Evolutionary conservation across 1,140 invertebrate species (phyloP).

Genomic region (Trialeurodes vaporariorum): DNA sequence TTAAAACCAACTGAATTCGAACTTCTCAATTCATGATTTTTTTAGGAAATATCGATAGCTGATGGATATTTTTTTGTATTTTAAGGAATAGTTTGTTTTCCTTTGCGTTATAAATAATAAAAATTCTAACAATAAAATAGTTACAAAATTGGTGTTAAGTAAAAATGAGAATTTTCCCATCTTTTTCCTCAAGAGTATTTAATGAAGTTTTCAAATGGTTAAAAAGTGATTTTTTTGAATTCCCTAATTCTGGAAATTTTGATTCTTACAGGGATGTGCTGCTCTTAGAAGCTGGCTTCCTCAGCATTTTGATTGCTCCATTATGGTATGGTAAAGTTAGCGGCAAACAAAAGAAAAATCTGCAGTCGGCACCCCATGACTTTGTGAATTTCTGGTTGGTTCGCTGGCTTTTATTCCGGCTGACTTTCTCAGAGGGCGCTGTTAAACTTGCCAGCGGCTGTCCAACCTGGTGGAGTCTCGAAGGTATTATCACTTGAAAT

Average conservation of each 20-base stretch:
- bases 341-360: constrained; percentile 26
- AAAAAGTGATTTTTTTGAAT: not conserved
- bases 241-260: not conserved
- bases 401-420: constrained; percentile 63
- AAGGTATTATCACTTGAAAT: too few relatives aligned
- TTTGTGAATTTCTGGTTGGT: constrained; percentile 56
- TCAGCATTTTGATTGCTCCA: constrained; percentile 60
- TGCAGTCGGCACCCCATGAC: constrained; percentile 36
- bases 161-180: not conserved
- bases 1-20: too few relatives aligned
- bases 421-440: constrained; percentile 63
- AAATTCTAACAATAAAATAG: too few relatives aligned
- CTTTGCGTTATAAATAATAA: too few relatives aligned
- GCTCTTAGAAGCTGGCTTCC: constrained; percentile 61
- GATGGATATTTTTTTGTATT: too few relatives aligned
- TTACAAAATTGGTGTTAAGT: too few relatives aligned
- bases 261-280: constrained; percentile 54
- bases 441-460: constrained; percentile 64
- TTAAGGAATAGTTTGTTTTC: too few relatives aligned
- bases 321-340: constrained; percentile 37
- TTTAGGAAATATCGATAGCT: too few relatives aligned
- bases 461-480: constrained; percentile 69
- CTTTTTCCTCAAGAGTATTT: constrained; percentile 4
- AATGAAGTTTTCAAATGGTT: not conserved
- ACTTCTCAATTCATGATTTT: too few relatives aligned